Base-by-base conservation (phyloP, 2,797 vertebrate species). In the Chelmon rostratus region DNA sequence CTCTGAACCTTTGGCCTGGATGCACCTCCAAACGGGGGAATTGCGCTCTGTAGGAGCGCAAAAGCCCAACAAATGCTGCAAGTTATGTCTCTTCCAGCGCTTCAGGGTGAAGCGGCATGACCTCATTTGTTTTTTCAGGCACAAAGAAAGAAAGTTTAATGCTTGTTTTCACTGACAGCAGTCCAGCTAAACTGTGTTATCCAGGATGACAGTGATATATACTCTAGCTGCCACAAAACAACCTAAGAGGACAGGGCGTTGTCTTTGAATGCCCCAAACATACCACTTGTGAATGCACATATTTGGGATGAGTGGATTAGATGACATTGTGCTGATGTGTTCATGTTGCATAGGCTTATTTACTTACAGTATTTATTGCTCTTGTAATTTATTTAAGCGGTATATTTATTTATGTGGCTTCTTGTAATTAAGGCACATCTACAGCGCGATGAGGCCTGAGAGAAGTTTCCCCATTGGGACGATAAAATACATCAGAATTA, bases 91-190 rank as follows among this genome's bases (percentile, higher is more conserved):
- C 61, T 65, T 54, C 23, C 61, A 37, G 37, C 73, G 77, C 64
- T 72, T 52, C 47, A 23, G 78, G 71, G 69, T 58, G 76, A 88
- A 83, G 72, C 69, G 7, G 19, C 47, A 19, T 74, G 64, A 76
- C 74, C 68, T 84, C 58, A 74, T 86, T 87, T 86, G 76, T 54
- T 71, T 71, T 66, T 50, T 37, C 47, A 63, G 46, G 37, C 77
- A 78, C 52, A 42, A 56, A 65, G 68, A 61, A 81, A 38, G 35
- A 76, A 65, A 66, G 28, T 63, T 84, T 81, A 75, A 85, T 85
- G 76, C 53, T 78, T 83, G 84, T 77, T 90, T 84, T 68, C 70
- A 53, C 65, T 68, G 70, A 85, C 70, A 71, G 72, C 58, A 57
- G 38, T 47, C 85, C 62, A 65, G 58, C 61, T 78, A 61, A 81